Percentiles rank a stretch among this genome's conserved stretches.
Evolutionary conservation across 2,797 vertebrate species (phyloP).

Genomic region (Xiphophorus birchmanni): DNA sequence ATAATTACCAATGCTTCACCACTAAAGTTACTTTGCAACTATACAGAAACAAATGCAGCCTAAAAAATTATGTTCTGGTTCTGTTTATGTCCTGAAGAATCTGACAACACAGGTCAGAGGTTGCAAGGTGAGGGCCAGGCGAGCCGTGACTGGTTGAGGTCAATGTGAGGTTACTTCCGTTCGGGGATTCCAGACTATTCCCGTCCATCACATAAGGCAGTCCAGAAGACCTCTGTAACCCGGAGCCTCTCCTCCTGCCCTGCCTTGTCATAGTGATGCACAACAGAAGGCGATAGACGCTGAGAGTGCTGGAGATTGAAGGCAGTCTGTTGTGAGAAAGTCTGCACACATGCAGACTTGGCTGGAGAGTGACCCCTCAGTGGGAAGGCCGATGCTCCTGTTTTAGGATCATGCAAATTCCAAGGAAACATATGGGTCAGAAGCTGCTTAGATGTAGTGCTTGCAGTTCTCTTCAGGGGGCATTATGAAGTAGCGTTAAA

Average conservation of each 20-base stretch:
- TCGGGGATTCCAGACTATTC: slow-evolving; percentile 66
- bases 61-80: slow-evolving; percentile 18
- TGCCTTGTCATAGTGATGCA: slow-evolving; percentile 72
- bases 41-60: slow-evolving; percentile 20
- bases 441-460: slow-evolving; percentile 6
- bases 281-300: slow-evolving; percentile 62
- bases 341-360: slow-evolving; percentile 2
- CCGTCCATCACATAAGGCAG: slow-evolving; percentile 65
- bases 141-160: slow-evolving; percentile 65
- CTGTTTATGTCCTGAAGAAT: slow-evolving; percentile 38
- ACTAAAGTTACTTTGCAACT: neutral
- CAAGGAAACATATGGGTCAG: slow-evolving; percentile 20
- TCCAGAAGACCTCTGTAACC: slow-evolving; percentile 61
- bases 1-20: neutral
- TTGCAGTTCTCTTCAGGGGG: neutral
- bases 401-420: slow-evolving; percentile 31
- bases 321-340: slow-evolving; percentile 42
- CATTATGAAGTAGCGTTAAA: slow-evolving; percentile 5
- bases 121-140: slow-evolving; percentile 51
- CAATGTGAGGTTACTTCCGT: slow-evolving; percentile 74
- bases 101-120: slow-evolving; percentile 47
- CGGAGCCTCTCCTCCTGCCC: slow-evolving; percentile 45
- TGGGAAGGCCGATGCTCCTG: slow-evolving; percentile 8
- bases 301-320: slow-evolving; percentile 57
- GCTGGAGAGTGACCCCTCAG: neutral